Evolutionary conservation across 2,888 invertebrate species (phyloP).

Genomic region (Chalcis sispes): DNA sequence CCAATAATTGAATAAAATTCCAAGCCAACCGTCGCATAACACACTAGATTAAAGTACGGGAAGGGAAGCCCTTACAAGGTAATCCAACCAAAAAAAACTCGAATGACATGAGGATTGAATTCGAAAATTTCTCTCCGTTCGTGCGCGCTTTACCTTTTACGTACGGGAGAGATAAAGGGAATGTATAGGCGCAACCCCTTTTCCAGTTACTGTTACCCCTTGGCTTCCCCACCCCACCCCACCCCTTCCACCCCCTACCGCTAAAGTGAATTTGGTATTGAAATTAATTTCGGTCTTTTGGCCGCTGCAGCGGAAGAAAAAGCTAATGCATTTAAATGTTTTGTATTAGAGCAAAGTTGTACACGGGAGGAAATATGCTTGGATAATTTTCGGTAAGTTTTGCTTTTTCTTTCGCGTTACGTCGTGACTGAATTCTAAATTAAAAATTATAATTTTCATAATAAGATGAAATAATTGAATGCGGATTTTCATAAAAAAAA

Average conservation of each 20-base stretch:
- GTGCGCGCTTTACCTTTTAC: background rate
- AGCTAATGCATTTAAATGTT: too few relatives aligned
- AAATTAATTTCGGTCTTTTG: constrained; percentile 50
- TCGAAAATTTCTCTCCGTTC: constrained; percentile 35
- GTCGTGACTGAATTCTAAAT: too few relatives aligned
- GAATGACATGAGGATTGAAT: constrained; percentile 43
- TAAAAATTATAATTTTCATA: too few relatives aligned
- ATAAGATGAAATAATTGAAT: too few relatives aligned
- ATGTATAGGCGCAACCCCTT: constrained; percentile 16
- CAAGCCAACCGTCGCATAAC: background rate
- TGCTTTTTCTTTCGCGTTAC: too few relatives aligned
- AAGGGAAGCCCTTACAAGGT: too few relatives aligned
- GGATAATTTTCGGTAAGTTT: too few relatives aligned
- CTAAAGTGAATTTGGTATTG: constrained; percentile 36
- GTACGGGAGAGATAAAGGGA: constrained; percentile 12
- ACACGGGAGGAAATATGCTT: too few relatives aligned
- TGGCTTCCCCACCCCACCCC: background rate
- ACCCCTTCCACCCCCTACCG: background rate
- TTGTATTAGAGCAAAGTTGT: too few relatives aligned
- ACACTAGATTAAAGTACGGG: too few relatives aligned
- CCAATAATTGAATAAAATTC: constrained; percentile 33
- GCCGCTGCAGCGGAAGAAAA: background rate
- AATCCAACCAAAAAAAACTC: too few relatives aligned
- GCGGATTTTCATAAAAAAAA: too few relatives aligned
- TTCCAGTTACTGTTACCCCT: background rate